Conservation (phyloP, 2,797 vertebrate species). For the Molossus alvarezi region DNA sequence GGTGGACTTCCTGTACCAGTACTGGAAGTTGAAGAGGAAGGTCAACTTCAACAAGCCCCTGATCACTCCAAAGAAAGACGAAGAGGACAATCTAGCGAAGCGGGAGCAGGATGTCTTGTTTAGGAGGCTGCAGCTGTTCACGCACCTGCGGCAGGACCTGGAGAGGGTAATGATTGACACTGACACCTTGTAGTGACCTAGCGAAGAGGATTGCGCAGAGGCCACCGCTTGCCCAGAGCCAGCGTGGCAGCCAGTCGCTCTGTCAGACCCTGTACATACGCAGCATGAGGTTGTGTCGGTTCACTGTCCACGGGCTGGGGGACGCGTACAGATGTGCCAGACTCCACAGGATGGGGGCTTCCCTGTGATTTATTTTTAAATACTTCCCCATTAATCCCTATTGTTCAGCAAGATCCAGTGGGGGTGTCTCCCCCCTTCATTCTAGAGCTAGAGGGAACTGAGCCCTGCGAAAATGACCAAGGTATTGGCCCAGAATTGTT, state of each 20-base stretch:
- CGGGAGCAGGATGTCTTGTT: slow-evolving; percentile 97
- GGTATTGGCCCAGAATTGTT: slow-evolving; percentile 26
- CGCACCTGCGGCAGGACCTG: slow-evolving; percentile 98
- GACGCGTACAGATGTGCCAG: slow-evolving; percentile 45
- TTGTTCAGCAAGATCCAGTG: slow-evolving; percentile 54
- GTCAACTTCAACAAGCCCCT: slow-evolving; percentile 98
- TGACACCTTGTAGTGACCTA: slow-evolving; percentile 83
- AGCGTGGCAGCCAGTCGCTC: slow-evolving; percentile 69
- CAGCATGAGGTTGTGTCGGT: slow-evolving; percentile 78
- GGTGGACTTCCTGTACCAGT: slow-evolving; percentile 97
- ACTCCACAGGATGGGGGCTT: slow-evolving; percentile 60
- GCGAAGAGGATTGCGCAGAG: slow-evolving; percentile 79
- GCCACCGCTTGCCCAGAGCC: slow-evolving; percentile 57
- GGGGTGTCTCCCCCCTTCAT: background rate
- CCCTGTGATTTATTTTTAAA: slow-evolving; percentile 51
- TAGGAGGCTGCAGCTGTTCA: slow-evolving; percentile 97
- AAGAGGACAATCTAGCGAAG: slow-evolving; percentile 98
- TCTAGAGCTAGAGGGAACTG: slow-evolving; percentile 62
- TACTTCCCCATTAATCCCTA: slow-evolving; percentile 54
- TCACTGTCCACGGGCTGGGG: slow-evolving; percentile 60
- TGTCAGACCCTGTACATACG: slow-evolving; percentile 73
- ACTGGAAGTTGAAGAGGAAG: slow-evolving; percentile 99
- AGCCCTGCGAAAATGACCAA: slow-evolving; percentile 54
- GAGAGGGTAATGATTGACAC: slow-evolving; percentile 94
- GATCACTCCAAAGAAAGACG: slow-evolving; percentile 97